Conservation (phyloP, 2,113 vertebrate species). For the Tiliqua scincoides region DNA sequence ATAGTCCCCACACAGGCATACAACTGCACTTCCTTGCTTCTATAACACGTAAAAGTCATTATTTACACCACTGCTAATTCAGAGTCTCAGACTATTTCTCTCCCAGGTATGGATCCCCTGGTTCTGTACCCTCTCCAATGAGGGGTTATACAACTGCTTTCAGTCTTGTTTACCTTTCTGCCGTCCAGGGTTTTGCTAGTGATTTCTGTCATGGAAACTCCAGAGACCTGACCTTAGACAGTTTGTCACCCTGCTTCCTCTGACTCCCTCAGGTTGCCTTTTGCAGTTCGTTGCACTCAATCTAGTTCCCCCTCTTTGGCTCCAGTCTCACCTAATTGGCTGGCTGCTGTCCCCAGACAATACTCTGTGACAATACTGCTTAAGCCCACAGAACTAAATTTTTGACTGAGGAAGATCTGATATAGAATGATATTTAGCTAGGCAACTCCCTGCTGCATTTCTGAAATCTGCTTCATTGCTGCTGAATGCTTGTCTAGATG, state of each 20-base stretch:
- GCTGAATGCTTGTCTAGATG: not conserved
- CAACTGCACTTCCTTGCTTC: not conserved
- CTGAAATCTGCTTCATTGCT: not conserved
- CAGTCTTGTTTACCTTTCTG: not conserved
- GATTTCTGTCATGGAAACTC: not conserved
- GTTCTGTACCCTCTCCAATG: not conserved
- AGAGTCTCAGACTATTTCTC: not conserved
- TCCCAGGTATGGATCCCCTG: too few relatives aligned
- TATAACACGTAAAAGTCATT: not conserved
- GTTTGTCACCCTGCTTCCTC: not conserved
- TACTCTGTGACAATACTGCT: not conserved
- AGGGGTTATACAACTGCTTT: not conserved
- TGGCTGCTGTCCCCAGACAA: not conserved
- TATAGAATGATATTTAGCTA: not conserved
- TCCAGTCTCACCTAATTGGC: not conserved
- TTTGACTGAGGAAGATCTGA: not conserved
- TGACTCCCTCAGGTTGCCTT: not conserved
- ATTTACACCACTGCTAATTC: not conserved
- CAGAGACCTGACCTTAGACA: not conserved
- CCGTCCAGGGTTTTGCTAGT: not conserved
- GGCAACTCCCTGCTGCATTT: not conserved
- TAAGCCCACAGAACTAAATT: not conserved
- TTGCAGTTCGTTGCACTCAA: not conserved
- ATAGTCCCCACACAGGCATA: not conserved
- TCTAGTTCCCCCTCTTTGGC: conserved; percentile 2